These are phyloP conservation scores for Spongilla lacustris DNA, from an alignment of 37 sponge, comb jelly and placozoan genomes.

Conservation along the genomic window DNA sequence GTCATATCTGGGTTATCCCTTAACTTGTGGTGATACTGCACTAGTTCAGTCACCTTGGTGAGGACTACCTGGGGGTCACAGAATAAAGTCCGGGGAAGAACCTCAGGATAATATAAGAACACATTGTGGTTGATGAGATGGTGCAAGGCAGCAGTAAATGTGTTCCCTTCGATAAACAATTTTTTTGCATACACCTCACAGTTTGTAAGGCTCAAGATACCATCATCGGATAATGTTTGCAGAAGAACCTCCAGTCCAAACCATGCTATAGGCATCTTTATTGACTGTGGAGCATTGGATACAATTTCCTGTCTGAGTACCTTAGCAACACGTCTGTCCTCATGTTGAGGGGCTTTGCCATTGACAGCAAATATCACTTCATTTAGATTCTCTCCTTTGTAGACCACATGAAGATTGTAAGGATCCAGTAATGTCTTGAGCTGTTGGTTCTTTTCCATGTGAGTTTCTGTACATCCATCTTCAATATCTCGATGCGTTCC, in stretches of 20 bases:
- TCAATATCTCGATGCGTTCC: constrained; percentile 15
- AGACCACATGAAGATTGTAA: not conserved
- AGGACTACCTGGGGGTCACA: constrained; percentile 2
- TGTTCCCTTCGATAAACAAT: not conserved
- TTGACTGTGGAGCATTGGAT: not conserved
- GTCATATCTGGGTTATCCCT: not conserved
- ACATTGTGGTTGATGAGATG: not conserved
- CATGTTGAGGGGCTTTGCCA: constrained; percentile 6
- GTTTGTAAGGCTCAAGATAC: not conserved
- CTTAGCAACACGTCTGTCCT: not conserved
- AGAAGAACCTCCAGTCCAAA: not conserved
- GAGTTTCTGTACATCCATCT: not conserved
- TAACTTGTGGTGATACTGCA: not conserved
- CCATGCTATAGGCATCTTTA: constrained; percentile 16
- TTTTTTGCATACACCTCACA: not conserved
- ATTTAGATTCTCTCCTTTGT: not conserved
- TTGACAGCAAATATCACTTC: constrained; percentile 2
- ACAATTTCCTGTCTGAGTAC: not conserved
- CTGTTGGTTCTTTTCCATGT: not conserved
- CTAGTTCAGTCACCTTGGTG: constrained; percentile 20
- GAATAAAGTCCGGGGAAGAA: constrained; percentile 14
- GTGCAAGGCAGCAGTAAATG: constrained; percentile 2
- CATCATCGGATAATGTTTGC: not conserved
- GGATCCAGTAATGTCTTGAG: not conserved
- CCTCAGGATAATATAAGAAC: not conserved